Conservation (phyloP, 2,888 invertebrate species). For the Emesis russula region DNA sequence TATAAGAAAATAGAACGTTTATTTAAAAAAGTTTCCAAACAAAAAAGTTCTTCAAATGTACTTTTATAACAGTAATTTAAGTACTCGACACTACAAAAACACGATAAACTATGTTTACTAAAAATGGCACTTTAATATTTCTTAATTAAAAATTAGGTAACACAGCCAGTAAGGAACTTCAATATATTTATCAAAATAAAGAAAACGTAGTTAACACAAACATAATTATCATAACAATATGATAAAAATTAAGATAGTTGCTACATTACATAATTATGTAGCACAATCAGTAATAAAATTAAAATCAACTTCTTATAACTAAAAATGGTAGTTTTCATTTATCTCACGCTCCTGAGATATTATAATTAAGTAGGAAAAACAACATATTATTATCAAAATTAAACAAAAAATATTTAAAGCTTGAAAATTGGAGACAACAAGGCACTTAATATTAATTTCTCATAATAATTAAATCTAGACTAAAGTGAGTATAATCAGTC, state of each 20-base stretch:
- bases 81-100: neutral
- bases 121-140: neutral
- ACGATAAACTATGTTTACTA: neutral
- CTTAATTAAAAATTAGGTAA: neutral
- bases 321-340: neutral
- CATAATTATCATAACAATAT: neutral
- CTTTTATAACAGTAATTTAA: neutral
- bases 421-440: neutral
- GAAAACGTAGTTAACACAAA: neutral
- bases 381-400: neutral
- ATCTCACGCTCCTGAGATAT: neutral
- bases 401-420: neutral
- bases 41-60: neutral
- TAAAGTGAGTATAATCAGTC: slow-evolving; percentile 27
- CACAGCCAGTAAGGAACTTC: neutral
- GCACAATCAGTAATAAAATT: neutral
- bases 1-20: neutral
- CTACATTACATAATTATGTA: neutral
- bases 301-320: slow-evolving; percentile 7
- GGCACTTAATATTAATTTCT: slow-evolving; percentile 1
- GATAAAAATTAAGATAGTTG: no score
- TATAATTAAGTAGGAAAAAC: neutral
- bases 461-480: slow-evolving; percentile 3
- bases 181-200: neutral
- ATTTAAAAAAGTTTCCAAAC: neutral